These are phyloP conservation scores for Synanceia verrucosa DNA, from an alignment of 2,797 vertebrate genomes.

Conservation along the genomic window DNA sequence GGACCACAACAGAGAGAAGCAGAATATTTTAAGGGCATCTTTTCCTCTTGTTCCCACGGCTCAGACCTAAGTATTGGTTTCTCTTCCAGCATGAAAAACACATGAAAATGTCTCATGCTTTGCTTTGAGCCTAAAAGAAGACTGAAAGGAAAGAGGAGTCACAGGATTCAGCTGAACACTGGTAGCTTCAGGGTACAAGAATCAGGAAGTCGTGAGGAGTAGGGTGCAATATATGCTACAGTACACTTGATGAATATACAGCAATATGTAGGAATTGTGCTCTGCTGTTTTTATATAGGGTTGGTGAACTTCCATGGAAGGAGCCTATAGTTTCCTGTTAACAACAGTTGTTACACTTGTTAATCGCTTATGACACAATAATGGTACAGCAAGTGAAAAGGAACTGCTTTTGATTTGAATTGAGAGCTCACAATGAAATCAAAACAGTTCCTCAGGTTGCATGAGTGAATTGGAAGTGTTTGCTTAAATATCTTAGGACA, in stretches of 20 bases:
- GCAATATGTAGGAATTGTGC: neutral
- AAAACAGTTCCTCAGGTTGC: neutral
- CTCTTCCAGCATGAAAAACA: slow-evolving; percentile 22
- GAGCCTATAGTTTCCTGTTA: neutral
- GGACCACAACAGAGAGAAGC: slow-evolving; percentile 38
- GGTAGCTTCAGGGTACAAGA: slow-evolving; percentile 22
- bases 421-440: neutral
- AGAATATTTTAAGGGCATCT: slow-evolving; percentile 29
- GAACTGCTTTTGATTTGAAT: neutral
- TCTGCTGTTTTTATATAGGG: neutral
- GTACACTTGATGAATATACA: neutral
- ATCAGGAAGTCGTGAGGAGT: slow-evolving; percentile 26
- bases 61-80: slow-evolving; percentile 17
- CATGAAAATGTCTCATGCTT: slow-evolving; percentile 33
- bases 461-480: neutral
- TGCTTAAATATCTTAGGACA: neutral
- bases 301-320: neutral
- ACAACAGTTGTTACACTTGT: neutral
- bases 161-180: slow-evolving; percentile 38
- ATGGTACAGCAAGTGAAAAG: neutral
- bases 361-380: neutral
- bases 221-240: neutral
- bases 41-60: slow-evolving; percentile 26
- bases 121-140: slow-evolving; percentile 10
- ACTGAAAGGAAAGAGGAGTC: slow-evolving; percentile 26